These are phyloP conservation scores for Dolichopus griseipennis DNA, from an alignment of 2,888 invertebrate genomes.

Conservation along the genomic window DNA sequence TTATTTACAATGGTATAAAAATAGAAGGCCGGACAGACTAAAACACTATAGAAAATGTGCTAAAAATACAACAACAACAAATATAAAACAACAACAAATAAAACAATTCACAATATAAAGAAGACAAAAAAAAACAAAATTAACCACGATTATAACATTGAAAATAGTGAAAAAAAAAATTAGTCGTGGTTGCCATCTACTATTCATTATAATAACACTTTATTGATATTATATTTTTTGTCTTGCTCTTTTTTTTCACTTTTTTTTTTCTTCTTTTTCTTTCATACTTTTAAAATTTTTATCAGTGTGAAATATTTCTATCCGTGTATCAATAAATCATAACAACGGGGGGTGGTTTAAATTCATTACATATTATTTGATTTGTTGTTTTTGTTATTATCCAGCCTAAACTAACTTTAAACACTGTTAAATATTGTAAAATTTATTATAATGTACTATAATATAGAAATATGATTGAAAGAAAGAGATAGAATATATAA, in stretches of 20 bases:
- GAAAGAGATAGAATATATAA: not conserved
- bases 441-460: no score
- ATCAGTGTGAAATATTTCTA: conserved; percentile 4
- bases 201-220: not conserved
- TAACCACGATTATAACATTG: not conserved
- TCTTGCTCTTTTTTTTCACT: no score
- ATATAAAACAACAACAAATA: no score
- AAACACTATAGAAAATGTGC: no score
- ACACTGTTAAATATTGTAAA: not conserved
- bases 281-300: not conserved
- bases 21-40: no score
- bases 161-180: not conserved
- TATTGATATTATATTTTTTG: not conserved
- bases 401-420: not conserved
- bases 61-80: no score
- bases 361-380: not conserved
- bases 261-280: no score
- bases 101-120: no score
- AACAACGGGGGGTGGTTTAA: not conserved
- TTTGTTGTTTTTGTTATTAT: no score
- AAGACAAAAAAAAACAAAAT: not conserved
- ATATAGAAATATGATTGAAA: no score
- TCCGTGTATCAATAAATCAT: conserved; percentile 5
- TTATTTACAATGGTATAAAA: no score
- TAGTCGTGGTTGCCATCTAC: not conserved